phyloP scores from a whole-genome alignment of 2,797 vertebrate species.

The Halcyon chelicuti region DNA sequence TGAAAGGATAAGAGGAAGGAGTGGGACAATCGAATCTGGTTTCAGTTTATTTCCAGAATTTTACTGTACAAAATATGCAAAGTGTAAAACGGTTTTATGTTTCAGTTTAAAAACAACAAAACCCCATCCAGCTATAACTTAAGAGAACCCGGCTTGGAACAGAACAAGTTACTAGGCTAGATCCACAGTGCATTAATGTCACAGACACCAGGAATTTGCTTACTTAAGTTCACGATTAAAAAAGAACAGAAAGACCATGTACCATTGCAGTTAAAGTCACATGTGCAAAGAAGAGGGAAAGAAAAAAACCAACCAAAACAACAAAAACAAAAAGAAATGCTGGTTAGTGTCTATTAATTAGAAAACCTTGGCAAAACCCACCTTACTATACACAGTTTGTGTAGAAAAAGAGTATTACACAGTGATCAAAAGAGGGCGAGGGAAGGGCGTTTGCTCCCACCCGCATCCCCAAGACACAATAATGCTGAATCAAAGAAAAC shows the following conservation, averaged over 20 bases:
- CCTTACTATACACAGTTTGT: constrained; percentile 27
- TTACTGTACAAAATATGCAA: constrained; percentile 78
- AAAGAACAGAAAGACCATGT: constrained; percentile 52
- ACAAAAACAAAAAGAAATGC: not conserved
- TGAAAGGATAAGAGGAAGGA: constrained; percentile 21
- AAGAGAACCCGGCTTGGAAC: constrained; percentile 64
- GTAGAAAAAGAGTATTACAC: constrained; percentile 50
- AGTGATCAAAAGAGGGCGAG: constrained; percentile 19
- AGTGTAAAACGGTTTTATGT: constrained; percentile 70
- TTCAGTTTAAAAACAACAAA: constrained; percentile 68
- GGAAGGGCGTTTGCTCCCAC: not conserved
- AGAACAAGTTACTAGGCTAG: constrained; percentile 63
- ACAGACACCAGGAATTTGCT: constrained; percentile 48
- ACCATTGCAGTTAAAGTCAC: constrained; percentile 32
- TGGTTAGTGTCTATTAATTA: constrained; percentile 50
- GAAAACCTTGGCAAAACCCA: constrained; percentile 38
- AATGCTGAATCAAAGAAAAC: constrained; percentile 36
- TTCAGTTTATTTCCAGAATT: constrained; percentile 78
- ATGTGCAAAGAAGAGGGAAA: not conserved
- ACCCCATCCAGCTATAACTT: constrained; percentile 60
- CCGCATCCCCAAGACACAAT: constrained; percentile 17
- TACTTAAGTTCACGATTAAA: constrained; percentile 17
- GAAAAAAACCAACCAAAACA: not conserved
- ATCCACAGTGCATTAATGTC: constrained; percentile 55
- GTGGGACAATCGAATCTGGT: constrained; percentile 26